Percentiles rank a stretch among this genome's conserved stretches.
Conservation (phyloP, 2,888 invertebrate genomes). For the Prenolepis imparis region DNA sequence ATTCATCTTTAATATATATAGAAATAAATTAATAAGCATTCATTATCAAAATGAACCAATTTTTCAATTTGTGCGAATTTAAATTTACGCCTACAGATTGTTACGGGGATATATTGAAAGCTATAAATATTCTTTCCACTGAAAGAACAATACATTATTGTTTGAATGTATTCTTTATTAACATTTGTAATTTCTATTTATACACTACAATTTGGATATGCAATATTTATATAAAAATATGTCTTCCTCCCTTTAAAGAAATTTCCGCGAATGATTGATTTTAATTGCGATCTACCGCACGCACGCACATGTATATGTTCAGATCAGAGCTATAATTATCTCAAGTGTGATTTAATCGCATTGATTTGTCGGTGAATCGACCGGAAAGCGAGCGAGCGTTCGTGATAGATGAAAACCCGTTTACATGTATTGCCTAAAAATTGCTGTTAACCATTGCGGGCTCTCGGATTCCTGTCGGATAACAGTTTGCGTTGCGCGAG, state of each 20-base stretch:
- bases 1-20: too few relatives aligned
- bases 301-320: background rate
- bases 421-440: slow-evolving; percentile 38
- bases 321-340: slow-evolving; percentile 8
- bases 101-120: background rate
- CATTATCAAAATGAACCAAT: background rate
- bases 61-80: background rate
- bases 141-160: background rate
- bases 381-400: background rate
- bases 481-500: slow-evolving; percentile 47
- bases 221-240: background rate
- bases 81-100: background rate
- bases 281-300: background rate
- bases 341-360: slow-evolving; percentile 34
- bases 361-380: slow-evolving; percentile 34
- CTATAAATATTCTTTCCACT: background rate
- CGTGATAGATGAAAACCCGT: slow-evolving; percentile 36
- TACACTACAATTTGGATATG: background rate
- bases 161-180: background rate
- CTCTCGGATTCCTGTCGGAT: slow-evolving; percentile 41
- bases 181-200: background rate
- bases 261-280: background rate
- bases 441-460: slow-evolving; percentile 44
- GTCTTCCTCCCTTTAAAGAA: background rate
- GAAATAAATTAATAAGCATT: background rate